phyloP scores from a whole-genome alignment of 1,140 invertebrate genomes.

The Hyposmocoma kahamanoa region DNA sequence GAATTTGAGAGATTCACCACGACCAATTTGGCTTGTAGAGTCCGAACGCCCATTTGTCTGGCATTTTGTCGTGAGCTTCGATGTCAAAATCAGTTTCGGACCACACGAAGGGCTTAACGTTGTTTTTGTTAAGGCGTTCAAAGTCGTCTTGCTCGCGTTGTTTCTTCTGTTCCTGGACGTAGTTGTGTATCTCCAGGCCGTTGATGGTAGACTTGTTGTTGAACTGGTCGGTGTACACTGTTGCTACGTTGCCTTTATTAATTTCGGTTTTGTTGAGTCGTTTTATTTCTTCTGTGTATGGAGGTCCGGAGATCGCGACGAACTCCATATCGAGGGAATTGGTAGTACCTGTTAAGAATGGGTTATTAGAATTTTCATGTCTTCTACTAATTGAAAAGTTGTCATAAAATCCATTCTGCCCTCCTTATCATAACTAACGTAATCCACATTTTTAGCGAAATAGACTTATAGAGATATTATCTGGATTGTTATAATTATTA shows the following conservation, averaged over 20 bases:
- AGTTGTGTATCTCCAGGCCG: conserved; percentile 44
- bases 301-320: conserved; percentile 57
- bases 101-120: conserved; percentile 64
- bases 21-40: conserved; percentile 56
- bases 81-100: conserved; percentile 54
- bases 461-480: conserved; percentile 5
- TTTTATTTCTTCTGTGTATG: conserved; percentile 37
- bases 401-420: too few species aligned
- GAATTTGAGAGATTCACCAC: conserved; percentile 61
- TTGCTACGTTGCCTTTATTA: conserved; percentile 59
- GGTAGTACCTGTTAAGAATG: conserved; percentile 36
- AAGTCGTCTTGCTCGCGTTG: conserved; percentile 50
- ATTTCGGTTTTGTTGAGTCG: conserved; percentile 27
- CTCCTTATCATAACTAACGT: too few species aligned
- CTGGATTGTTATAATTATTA: too few species aligned
- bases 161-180: conserved; percentile 51
- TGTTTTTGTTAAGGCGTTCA: conserved; percentile 47
- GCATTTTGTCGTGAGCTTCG: conserved; percentile 44
- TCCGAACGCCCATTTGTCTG: conserved; percentile 63
- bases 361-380: too few species aligned
- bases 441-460: too few species aligned
- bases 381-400: too few species aligned
- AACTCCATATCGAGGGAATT: conserved; percentile 36
- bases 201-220: conserved; percentile 50
- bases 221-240: conserved; percentile 55